Percentiles rank a stretch among this genome's conserved stretches.
Evolutionary conservation across 1,140 invertebrate genomes (phyloP).

Genomic region (Diuraphis noxia): DNA sequence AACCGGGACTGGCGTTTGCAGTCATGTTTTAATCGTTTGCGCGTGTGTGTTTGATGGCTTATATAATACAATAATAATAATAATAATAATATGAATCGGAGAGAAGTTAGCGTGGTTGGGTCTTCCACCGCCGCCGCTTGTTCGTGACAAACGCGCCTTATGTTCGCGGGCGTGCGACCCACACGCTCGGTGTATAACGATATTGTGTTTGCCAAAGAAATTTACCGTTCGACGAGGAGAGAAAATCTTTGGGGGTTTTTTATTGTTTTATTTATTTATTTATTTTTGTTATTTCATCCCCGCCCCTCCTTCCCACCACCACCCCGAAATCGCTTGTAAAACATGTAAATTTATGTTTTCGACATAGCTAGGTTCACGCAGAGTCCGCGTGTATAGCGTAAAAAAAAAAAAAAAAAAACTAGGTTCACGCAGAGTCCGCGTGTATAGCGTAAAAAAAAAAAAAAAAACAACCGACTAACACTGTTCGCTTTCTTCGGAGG

Average conservation of each 20-base stretch:
- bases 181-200: background rate
- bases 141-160: background rate
- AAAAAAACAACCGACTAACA: background rate
- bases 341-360: conserved; percentile 32
- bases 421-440: background rate
- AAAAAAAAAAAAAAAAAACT: too few relatives aligned
- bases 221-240: background rate
- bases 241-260: background rate
- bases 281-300: background rate
- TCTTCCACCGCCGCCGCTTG: background rate
- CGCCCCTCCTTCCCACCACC: fast-evolving
- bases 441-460: background rate
- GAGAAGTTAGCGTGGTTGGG: background rate
- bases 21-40: background rate
- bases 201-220: background rate
- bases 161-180: background rate
- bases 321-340: conserved; percentile 16
- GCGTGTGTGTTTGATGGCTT: background rate
- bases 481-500: background rate
- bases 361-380: background rate
- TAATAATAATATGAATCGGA: too few relatives aligned
- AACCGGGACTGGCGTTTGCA: background rate
- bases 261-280: background rate
- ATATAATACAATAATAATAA: background rate
- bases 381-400: background rate